Base-by-base conservation (phyloP, 2,113 vertebrate genomes). In the Semnornis frantzii region DNA sequence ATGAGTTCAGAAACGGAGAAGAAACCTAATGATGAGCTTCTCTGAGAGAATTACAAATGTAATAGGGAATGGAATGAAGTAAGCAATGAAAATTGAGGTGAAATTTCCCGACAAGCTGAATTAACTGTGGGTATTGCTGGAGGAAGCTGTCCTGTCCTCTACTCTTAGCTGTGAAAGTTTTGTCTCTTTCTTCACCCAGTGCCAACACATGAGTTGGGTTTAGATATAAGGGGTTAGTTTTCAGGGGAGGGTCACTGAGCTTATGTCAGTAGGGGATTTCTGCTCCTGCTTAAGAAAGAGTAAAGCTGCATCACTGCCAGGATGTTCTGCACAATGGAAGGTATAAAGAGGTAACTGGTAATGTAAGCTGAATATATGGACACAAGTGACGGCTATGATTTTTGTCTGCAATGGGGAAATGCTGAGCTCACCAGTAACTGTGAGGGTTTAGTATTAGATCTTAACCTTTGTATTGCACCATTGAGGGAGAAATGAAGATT, bases 41-140 rank as follows among this genome's bases (percentile, higher is more conserved):
- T 64, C 79, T 28, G 57, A 87, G 81, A 84, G 52, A 89, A 94
- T 91, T 91, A 80, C 92, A 64, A 48, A 82, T 46, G 71, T 73
- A 82, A 82, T 69, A 42, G 70, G 28, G 39, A 93, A 84, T 30
- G 58, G 70, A 82, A 90, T 75, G 84, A 86, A 34, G 33, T 87
- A 92, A 92, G n/a, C 77, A 48, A 16, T 24, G 71, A 95, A 93
- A 86, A 69, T 44, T 66, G 64, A 75, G 66, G 94, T 71, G 80
- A 86, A 88, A 88, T 88, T 87, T 94, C 85, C 58, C 0, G 2
- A 19, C 46, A 73, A 85, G 74, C 74, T 68, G 92, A 94, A 76
- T 84, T 79, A 89, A 75, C 55, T 68, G 44, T 82, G 75, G n/a
- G 50, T 6, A 1, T 34, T 72, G 68, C 68, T 79, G 85, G 42